Percentiles rank a stretch among this genome's conserved stretches.
phyloP scores from a whole-genome alignment of 1,140 invertebrate species.

The Drosophila kohkoa region DNA sequence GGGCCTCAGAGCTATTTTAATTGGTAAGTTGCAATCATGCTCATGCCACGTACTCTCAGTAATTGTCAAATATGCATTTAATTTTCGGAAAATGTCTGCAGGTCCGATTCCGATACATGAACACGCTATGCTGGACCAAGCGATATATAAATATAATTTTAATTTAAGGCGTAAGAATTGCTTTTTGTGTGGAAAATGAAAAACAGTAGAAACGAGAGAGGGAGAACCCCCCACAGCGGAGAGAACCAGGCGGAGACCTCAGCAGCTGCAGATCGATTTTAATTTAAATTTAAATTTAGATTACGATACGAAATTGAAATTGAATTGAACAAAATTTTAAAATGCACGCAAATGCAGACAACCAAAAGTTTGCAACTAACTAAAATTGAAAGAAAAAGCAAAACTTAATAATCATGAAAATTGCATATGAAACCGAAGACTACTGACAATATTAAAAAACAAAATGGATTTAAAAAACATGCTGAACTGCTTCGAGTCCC shows the following conservation, averaged over 20 bases:
- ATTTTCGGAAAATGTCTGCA: conserved; percentile 43
- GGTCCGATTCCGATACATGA: conserved; percentile 82
- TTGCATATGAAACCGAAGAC: conserved; percentile 69
- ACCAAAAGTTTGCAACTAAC: conserved; percentile 19
- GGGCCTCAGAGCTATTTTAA: conserved; percentile 84
- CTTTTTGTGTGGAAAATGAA: conserved; percentile 60
- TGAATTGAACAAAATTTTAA: conserved; percentile 48
- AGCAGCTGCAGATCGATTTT: conserved; percentile 60
- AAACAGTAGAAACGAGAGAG: conserved; percentile 29
- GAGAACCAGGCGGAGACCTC: conserved; percentile 15
- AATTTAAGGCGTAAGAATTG: conserved; percentile 83
- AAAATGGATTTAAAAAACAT: conserved; percentile 33
- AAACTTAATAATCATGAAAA: conserved; percentile 40
- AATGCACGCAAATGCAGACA: conserved; percentile 47
- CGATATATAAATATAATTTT: conserved; percentile 81
- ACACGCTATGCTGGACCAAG: conserved; percentile 42
- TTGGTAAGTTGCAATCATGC: conserved; percentile 66
- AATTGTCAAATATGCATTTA: conserved; percentile 40
- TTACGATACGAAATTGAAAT: conserved; percentile 61
- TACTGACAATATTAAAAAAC: conserved; percentile 80
- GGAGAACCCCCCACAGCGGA: conserved; percentile 17
- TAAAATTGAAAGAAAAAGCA: conserved; percentile 10
- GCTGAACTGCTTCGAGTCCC: conserved; percentile 21
- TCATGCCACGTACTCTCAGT: too few relatives aligned
- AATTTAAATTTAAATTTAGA: conserved; percentile 79